Percentiles rank a stretch among this genome's conserved stretches.
phyloP scores from a whole-genome alignment of 2,797 vertebrate genomes.

The Poecile montanus region DNA sequence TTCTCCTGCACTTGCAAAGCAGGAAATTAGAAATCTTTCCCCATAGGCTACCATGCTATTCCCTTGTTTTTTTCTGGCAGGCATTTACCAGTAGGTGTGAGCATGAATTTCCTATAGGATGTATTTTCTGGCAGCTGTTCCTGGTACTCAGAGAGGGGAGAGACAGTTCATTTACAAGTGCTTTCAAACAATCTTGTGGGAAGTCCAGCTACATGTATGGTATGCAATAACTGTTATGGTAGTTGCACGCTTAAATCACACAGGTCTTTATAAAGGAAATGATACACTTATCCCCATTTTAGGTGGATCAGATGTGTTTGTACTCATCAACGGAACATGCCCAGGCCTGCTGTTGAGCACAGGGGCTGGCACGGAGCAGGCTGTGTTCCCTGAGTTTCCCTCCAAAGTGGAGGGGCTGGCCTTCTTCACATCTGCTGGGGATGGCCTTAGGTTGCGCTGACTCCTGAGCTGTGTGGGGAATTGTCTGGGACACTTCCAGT shows the following conservation, averaged over 20 bases:
- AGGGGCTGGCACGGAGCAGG: not conserved
- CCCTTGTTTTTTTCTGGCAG: not conserved
- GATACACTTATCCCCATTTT: not conserved
- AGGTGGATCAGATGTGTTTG: not conserved
- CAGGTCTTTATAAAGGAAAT: not conserved
- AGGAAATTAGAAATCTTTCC: not conserved
- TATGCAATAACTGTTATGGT: not conserved
- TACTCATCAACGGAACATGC: not conserved
- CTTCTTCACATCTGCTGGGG: not conserved
- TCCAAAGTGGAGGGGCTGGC: not conserved
- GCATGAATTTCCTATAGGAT: not conserved
- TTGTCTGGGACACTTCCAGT: slow-evolving; percentile 22
- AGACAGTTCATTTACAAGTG: not conserved
- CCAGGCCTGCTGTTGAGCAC: not conserved
- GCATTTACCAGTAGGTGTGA: not conserved
- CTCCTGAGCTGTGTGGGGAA: not conserved
- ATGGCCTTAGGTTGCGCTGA: not conserved
- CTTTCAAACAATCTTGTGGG: not conserved
- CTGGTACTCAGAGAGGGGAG: not conserved
- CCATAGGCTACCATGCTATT: not conserved
- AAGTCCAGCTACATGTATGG: not conserved
- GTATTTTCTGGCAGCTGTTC: not conserved
- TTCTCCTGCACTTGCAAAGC: not conserved
- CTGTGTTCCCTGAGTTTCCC: not conserved
- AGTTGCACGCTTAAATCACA: not conserved